Conservation (phyloP, 2,113 vertebrate genomes). For the Progne subis region DNA sequence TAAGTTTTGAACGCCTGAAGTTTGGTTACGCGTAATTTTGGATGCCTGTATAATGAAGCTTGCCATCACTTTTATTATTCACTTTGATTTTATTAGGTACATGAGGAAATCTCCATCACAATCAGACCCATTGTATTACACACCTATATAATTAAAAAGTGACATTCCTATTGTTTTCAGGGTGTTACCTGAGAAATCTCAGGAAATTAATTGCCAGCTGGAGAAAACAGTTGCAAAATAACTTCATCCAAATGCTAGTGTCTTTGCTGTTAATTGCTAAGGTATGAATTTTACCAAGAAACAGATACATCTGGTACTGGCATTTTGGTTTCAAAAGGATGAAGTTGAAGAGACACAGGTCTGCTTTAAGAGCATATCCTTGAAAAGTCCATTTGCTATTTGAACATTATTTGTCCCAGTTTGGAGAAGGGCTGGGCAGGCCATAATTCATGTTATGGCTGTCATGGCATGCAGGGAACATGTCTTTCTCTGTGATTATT, state of each 20-base stretch:
- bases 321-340: not conserved
- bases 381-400: not conserved
- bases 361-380: not conserved
- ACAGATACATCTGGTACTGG: not conserved
- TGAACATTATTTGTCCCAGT: not conserved
- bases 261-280: not conserved
- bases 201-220: not conserved
- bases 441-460: not conserved
- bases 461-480: not conserved
- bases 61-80: not conserved
- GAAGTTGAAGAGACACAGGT: not conserved
- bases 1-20: not conserved
- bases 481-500: not conserved
- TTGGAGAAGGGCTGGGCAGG: not conserved
- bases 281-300: constrained; percentile 19
- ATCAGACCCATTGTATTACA: not conserved
- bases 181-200: not conserved
- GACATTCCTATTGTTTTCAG: not conserved
- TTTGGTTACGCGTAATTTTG: not conserved
- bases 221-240: constrained; percentile 12
- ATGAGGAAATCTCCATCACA: not conserved
- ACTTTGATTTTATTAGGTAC: not conserved
- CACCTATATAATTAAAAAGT: not conserved
- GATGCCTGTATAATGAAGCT: not conserved
- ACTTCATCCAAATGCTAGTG: constrained; percentile 8